Base-by-base conservation (phyloP, 2,888 invertebrate genomes). In the Pyrocoelia pectoralis region DNA sequence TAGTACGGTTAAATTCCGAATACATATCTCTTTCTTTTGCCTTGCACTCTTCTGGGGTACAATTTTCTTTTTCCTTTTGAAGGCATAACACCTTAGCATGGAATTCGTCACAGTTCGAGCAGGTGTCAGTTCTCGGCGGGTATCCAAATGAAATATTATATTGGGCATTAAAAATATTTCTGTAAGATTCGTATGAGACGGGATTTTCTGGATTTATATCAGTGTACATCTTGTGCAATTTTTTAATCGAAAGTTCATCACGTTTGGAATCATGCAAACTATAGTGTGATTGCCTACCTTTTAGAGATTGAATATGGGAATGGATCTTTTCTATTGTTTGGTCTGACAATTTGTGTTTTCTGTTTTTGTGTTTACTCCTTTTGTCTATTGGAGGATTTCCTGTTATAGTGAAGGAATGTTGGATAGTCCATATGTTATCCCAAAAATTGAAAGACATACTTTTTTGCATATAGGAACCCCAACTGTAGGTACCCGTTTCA, bases 211-310 rank as follows among this genome's bases (percentile, higher is more conserved):
- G n/a, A n/a, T n/a, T n/a, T n/a, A n/a, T n/a, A n/a, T n/a, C n/a
- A n/a, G 38, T 33, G 12, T 53, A 57, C 67, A 56, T 54, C 56
- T 49, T 57, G 51, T 50, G 57, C 51, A 57, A 57, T 51, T 57
- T 57, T 40, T 41, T 57, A 51, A 57, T 57, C 14, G 28, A 41
- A 24, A 57, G 43, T 50, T 57, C 57, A 24, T 57, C 51, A 43
- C 24, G 29, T 59, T 59, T 59, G 17, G 46, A 53, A 59, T 59
- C 53, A 53, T 41, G 53, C 43, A 52, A 59, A 29, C 24, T 41
- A 46, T 41, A 52, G 18, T 59, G 59, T 41, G 53, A 46, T 52
- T 59, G 52, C 53, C 52, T 46, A 17, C 46, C 38, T 59, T 43
- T 40, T 46, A 40, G 41, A 41, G 53, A 54, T 14, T 41, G 53